These are phyloP conservation scores for Caretta caretta DNA, from an alignment of 2,113 vertebrate species.

Conservation along the genomic window DNA sequence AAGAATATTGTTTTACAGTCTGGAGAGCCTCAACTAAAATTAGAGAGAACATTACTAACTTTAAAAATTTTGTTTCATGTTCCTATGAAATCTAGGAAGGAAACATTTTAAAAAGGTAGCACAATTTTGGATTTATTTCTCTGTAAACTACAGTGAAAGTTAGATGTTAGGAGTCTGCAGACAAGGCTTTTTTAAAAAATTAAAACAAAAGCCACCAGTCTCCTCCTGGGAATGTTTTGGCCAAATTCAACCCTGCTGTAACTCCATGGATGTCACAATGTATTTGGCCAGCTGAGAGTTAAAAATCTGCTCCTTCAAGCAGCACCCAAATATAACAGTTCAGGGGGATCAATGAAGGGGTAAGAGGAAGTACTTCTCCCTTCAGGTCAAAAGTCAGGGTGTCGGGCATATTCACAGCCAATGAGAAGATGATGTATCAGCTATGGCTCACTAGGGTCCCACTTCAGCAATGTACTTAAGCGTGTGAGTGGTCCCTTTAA, in stretches of 20 bases:
- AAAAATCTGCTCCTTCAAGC: not conserved
- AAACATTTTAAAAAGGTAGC: not conserved
- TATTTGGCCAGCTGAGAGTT: not conserved
- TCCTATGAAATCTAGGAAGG: not conserved
- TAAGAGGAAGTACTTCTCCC: not conserved
- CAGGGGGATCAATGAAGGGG: not conserved
- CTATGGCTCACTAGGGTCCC: not conserved
- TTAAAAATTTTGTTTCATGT: not conserved
- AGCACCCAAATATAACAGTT: not conserved
- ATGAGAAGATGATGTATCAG: accelerated
- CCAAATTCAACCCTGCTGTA: not conserved
- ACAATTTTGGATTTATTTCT: not conserved
- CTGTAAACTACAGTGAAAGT: not conserved
- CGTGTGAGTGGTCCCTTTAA: not conserved
- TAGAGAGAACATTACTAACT: not conserved
- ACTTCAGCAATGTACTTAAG: not conserved
- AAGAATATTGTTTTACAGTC: not conserved
- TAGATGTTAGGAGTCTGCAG: not conserved
- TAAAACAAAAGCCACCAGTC: not conserved
- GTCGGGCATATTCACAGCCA: not conserved
- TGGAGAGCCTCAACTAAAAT: not conserved
- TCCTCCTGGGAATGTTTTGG: not conserved
- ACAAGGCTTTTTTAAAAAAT: not conserved
- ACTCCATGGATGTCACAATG: not conserved
- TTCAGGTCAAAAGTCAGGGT: accelerated